Percentiles rank a stretch among this genome's conserved stretches.
Evolutionary conservation across 1,140 invertebrate genomes (phyloP).

Genomic region (Ceratosolen solmsi): DNA sequence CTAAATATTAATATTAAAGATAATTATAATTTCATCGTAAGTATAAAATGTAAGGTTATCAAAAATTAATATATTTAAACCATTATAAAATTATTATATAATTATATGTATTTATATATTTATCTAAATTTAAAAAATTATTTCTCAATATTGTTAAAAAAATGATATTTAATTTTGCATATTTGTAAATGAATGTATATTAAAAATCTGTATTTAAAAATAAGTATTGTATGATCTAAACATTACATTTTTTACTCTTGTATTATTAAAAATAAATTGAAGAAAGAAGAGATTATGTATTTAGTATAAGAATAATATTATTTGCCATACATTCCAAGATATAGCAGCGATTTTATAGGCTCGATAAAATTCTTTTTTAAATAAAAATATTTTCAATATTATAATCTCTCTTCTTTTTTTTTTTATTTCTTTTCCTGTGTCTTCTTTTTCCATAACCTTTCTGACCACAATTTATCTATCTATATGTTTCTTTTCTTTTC

Average conservation of each 20-base stretch:
- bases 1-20: not conserved
- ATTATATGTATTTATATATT: too few relatives aligned
- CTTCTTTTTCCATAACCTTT: not conserved
- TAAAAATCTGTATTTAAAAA: too few relatives aligned
- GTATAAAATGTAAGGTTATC: not conserved
- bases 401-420: conserved; percentile 25
- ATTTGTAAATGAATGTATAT: too few relatives aligned
- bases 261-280: too few relatives aligned
- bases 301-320: not conserved
- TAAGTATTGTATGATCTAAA: too few relatives aligned
- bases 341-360: not conserved
- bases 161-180: too few relatives aligned
- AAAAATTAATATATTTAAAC: too few relatives aligned
- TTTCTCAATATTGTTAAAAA: too few relatives aligned
- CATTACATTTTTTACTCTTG: too few relatives aligned
- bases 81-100: too few relatives aligned
- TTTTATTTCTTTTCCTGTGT: conserved; percentile 9
- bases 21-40: conserved; percentile 18
- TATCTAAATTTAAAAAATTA: too few relatives aligned
- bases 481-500: conserved; percentile 15
- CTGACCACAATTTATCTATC: conserved; percentile 21
- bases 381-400: conserved; percentile 42
- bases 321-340: not conserved
- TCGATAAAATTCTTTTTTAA: conserved; percentile 24
- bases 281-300: not conserved